Evolutionary conservation across 2,797 vertebrate genomes (phyloP).

Genomic region (Luscinia megarhynchos): DNA sequence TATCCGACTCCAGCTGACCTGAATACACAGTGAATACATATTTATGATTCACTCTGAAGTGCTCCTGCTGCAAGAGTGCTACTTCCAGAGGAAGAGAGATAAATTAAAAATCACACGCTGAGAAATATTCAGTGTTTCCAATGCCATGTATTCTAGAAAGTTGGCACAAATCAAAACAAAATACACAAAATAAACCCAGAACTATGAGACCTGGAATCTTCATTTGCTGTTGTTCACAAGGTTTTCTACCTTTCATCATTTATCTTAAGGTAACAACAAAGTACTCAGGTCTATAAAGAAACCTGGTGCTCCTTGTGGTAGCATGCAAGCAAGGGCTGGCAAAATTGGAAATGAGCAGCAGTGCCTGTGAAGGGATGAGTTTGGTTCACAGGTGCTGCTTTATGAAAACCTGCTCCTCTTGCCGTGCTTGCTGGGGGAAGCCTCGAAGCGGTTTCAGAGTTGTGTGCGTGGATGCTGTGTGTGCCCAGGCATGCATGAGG

Average conservation of each 20-base stretch:
- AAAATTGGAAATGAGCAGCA: not conserved
- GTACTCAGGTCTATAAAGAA: not conserved
- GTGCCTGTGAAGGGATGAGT: not conserved
- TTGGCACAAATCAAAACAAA: not conserved
- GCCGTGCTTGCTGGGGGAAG: not conserved
- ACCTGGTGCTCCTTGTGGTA: not conserved
- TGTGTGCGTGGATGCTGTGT: not conserved
- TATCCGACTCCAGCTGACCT: constrained; percentile 88
- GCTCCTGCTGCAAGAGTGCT: not conserved
- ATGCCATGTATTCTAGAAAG: not conserved
- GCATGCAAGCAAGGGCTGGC: not conserved
- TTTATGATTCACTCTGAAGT: constrained; percentile 26
- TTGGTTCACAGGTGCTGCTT: not conserved
- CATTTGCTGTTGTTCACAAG: not conserved
- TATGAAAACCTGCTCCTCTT: not conserved
- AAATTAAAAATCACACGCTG: constrained; percentile 9
- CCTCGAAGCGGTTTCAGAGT: rapidly evolving
- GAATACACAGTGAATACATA: constrained; percentile 60
- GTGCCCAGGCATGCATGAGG: not conserved
- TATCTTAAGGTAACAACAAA: not conserved
- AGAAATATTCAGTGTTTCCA: not conserved
- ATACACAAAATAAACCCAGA: not conserved
- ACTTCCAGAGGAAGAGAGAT: constrained; percentile 2
- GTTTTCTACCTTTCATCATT: not conserved
- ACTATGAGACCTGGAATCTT: not conserved